These are phyloP conservation scores for Netelia inedita DNA, from an alignment of 2,888 invertebrate species.

Conservation along the genomic window DNA sequence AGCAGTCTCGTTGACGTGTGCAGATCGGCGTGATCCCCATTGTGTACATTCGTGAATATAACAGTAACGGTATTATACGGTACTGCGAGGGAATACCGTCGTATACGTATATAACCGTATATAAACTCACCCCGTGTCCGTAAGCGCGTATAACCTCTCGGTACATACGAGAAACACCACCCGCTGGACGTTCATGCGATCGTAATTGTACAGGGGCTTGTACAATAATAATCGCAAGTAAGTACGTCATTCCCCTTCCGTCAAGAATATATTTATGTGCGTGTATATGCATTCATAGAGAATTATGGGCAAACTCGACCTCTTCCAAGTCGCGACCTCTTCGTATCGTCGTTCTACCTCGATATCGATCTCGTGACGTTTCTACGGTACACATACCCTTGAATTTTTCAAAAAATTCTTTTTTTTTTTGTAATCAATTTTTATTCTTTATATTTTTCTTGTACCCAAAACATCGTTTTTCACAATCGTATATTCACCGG, in stretches of 20 bases:
- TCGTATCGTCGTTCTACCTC: no score
- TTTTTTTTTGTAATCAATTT: no score
- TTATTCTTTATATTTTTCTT: no score
- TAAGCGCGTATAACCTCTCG: not conserved
- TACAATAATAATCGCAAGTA: not conserved
- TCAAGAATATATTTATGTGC: constrained; percentile 15
- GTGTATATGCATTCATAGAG: constrained; percentile 4
- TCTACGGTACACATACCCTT: no score
- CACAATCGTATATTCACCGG: no score
- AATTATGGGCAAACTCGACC: not conserved
- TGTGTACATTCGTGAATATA: constrained; percentile 43
- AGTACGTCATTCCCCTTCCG: constrained; percentile 7
- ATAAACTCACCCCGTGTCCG: constrained; percentile 18
- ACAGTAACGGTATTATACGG: constrained; percentile 35
- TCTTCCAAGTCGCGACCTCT: no score
- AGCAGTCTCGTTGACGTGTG: constrained; percentile 50
- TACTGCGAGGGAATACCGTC: constrained; percentile 12
- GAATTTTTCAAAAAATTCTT: no score
- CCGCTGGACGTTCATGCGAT: constrained; percentile 18
- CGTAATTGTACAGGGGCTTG: constrained; percentile 40
- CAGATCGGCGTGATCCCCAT: constrained; percentile 41
- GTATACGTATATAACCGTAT: not conserved
- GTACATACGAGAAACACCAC: not conserved
- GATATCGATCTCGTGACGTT: no score
- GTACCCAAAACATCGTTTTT: no score